These are phyloP conservation scores for Kradibia gibbosae DNA, from an alignment of 1,140 invertebrate species.

Conservation along the genomic window DNA sequence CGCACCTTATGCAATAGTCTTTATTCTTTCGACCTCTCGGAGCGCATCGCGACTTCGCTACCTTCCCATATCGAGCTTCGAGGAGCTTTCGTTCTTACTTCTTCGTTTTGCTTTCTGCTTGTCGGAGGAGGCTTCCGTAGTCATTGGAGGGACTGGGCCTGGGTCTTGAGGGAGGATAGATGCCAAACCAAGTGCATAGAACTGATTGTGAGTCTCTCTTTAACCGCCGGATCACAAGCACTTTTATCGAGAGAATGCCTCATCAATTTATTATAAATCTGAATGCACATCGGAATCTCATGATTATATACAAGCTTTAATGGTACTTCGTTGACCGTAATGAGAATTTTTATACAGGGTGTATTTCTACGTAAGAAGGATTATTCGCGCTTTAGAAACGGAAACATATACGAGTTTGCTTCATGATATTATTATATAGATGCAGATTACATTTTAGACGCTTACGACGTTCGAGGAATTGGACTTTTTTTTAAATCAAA, in stretches of 20 bases:
- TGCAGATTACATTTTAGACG: conserved; percentile 13
- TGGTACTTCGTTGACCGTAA: conserved; percentile 45
- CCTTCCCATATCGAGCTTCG: neutral
- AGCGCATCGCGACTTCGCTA: neutral
- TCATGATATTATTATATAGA: conserved; percentile 1
- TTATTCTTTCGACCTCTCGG: neutral
- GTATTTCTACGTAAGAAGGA: conserved; percentile 44
- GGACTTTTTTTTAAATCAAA: neutral
- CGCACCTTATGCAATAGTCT: no score
- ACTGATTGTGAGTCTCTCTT: conserved; percentile 42
- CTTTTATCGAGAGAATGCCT: conserved; percentile 39
- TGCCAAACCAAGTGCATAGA: conserved; percentile 41
- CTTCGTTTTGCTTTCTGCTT: neutral
- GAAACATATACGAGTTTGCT: conserved; percentile 47
- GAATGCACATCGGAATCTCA: conserved; percentile 47
- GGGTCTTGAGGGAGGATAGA: neutral
- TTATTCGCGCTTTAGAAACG: conserved; percentile 31
- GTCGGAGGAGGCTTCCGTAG: conserved; percentile 6
- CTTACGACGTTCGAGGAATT: conserved; percentile 30
- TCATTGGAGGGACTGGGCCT: conserved; percentile 1
- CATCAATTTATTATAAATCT: conserved; percentile 40
- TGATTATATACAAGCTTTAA: conserved; percentile 44
- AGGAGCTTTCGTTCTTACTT: neutral
- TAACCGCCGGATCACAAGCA: conserved; percentile 11
- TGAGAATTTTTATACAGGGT: conserved; percentile 51